Base-by-base conservation (phyloP, 1,140 invertebrate genomes). In the Formica selysi region DNA sequence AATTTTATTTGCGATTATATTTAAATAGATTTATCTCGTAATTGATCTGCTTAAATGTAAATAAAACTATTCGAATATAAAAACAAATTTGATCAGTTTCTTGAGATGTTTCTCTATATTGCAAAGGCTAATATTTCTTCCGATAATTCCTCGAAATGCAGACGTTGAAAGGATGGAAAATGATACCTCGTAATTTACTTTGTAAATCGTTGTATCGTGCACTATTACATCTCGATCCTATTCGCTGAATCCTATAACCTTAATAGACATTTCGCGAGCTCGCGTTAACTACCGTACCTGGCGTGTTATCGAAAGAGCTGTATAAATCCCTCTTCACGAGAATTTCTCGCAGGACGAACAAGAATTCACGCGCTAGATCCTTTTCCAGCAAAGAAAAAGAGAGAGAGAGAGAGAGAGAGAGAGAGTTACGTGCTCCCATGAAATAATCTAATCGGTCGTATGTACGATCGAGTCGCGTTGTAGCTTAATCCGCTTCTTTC, bases 401-500 rank as follows among this genome's bases (percentile, higher is more conserved):
- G 41, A 44, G 7, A 44, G 41, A 48, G 41, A 44, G 7, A 44
- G 41, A 11, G 10, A 44, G 0, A 44, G 44, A 68, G n/a, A 44
- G 22, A 48, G 16, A 57, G 26, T 51, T 44, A 57, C 78, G 44
- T 44, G 78, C 48, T 16, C 22, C 54, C 32, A 57, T 26, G 26
- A 81, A 57, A 48, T 73, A 81, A 81, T 81, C 79, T 51, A 51
- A 51, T 13, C n/a, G 10, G 48, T 1, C 29, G 78, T 71, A 70
- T 16, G 65, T 57, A 59, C 26, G 38, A 68, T 57, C 65, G 65
- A 67, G 44, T 59, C 44, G 48, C 36, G 64, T 38, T 44, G 79
- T 22, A 73, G 38, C 68, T 74, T 74, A 83, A 83, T 83, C 68
- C 79, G 67, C 38, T 83, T 83, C 68, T 73, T 83, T 61, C 79